Evolutionary conservation across 2,888 invertebrate species (phyloP), one percentile per base, ranked within the genome.

Genomic region (Diadromus collaris): DNA sequence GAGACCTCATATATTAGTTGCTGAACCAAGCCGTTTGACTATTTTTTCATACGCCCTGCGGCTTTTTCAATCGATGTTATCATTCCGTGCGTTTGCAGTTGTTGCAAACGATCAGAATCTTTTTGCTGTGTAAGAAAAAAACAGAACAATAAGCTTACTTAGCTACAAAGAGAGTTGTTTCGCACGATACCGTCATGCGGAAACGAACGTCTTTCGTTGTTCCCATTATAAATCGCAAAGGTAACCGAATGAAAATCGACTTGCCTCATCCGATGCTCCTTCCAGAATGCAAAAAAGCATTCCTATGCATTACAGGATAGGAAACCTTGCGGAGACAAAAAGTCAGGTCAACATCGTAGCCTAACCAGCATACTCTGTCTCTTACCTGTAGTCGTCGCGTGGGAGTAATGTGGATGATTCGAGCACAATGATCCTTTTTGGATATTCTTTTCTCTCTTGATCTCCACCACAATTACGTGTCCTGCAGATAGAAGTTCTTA

Each of bases 381-480:
- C 9, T 38, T 21, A 16, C 13, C 6, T 32, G 13, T 34, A 46
- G 58, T 19, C 41, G 13, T 64, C 44, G 32, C 56, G 27, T 44
- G 27, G 29, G 13, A 44, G 29, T 24, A 16, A 34, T 68, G 56
- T 32, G 7, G 54, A 63, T 72, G 64, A 64, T 72, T 54, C 41
- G 34, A 13, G 63, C 71, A 72, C 63, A 41, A 72, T 44, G 63
- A 63, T 64, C 46, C 41, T 41, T 64, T 64, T 24, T 63, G 44
- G 56, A 64, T 72, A 56, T 64, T 64, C 54, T 10, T 64, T 44
- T 32, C 41, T 10, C 48, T 46, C 41, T 19, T 63, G 34, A 27
- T 41, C 54, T 27, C 10, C 24, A 27, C 32, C 19, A 5, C 54
- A 24, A 24, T 68, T 54, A 65, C 24, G 32, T 34, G 51, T 44